A percentile compares a stretch with the other conserved stretches of the same genome.
phyloP scores from a whole-genome alignment of 2,113 vertebrate species.

The Hippopotamus amphibius region DNA sequence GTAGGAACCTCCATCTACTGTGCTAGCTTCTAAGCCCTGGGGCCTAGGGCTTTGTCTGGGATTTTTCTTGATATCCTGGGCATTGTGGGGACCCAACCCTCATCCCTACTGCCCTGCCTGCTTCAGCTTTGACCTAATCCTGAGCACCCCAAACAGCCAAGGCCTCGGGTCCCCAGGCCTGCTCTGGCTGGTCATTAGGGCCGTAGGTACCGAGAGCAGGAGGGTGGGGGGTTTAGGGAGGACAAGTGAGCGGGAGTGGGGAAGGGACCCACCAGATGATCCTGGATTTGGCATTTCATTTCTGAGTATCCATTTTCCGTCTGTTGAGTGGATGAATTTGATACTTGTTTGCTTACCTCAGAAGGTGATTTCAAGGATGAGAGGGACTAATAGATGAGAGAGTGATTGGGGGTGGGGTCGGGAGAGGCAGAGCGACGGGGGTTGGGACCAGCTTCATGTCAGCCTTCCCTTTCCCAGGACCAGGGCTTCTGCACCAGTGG shows the following conservation, averaged over 20 bases:
- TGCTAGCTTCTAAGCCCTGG: not conserved
- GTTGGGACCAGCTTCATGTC: not conserved
- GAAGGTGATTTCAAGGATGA: not conserved
- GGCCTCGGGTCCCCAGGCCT: not conserved
- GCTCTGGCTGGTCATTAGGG: not conserved
- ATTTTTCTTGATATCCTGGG: not conserved
- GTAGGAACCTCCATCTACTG: not conserved
- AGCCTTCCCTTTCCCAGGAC: slow-evolving; percentile 1
- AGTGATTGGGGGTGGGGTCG: fast-evolving
- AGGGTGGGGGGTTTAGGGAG: not conserved
- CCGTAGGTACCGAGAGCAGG: not conserved
- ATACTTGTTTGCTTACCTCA: not conserved
- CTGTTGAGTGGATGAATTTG: not conserved
- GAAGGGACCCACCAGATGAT: not conserved
- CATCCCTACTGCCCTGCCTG: not conserved
- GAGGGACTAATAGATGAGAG: not conserved
- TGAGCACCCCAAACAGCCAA: not conserved
- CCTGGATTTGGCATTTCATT: not conserved
- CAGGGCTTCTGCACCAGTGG: slow-evolving; percentile 75
- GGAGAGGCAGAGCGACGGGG: too few species aligned
- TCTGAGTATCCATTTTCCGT: not conserved
- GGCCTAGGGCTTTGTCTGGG: not conserved
- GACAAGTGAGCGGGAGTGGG: not conserved
- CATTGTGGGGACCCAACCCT: not conserved
- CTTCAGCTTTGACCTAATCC: not conserved